phyloP scores from a whole-genome alignment of 2,113 vertebrate genomes.

The Australoheros scitulus region DNA sequence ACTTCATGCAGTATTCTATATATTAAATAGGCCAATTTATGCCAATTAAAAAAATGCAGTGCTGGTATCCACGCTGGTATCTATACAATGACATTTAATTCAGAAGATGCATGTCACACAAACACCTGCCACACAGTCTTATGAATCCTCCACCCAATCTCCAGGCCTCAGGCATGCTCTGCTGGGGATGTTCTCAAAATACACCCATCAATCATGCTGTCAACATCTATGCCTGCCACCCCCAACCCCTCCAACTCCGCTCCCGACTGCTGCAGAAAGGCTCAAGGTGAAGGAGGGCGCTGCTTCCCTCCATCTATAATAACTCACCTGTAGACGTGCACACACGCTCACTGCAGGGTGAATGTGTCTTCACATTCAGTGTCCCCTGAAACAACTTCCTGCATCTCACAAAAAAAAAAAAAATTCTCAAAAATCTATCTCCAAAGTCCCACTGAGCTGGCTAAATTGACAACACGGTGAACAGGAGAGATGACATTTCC shows the following conservation, averaged over 20 bases:
- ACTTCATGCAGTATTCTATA: not conserved
- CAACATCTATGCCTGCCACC: slow-evolving; percentile 43
- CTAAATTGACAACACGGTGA: slow-evolving; percentile 12
- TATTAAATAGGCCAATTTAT: not conserved
- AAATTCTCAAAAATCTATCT: not conserved
- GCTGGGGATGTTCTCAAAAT: slow-evolving; percentile 72
- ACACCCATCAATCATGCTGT: slow-evolving; percentile 72
- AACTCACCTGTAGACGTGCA: slow-evolving; percentile 59
- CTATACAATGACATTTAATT: slow-evolving; percentile 36
- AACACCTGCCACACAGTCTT: slow-evolving; percentile 39
- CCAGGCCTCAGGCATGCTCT: slow-evolving; percentile 63
- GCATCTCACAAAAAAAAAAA: not conserved
- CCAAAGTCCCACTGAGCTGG: not conserved
- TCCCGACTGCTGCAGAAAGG: slow-evolving; percentile 38
- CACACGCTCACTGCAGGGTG: not conserved
- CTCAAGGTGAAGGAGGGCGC: slow-evolving; percentile 72
- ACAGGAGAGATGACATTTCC: slow-evolving; percentile 21
- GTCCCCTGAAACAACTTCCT: not conserved
- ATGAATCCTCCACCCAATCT: slow-evolving; percentile 60
- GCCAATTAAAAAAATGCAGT: not conserved
- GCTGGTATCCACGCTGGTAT: not conserved
- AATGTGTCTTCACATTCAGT: not conserved
- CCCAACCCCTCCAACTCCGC: not conserved
- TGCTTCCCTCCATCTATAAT: slow-evolving; percentile 35
- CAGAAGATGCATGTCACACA: slow-evolving; percentile 34